Base-by-base conservation (phyloP, 2,797 vertebrate genomes). In the Diplodus sargus region DNA sequence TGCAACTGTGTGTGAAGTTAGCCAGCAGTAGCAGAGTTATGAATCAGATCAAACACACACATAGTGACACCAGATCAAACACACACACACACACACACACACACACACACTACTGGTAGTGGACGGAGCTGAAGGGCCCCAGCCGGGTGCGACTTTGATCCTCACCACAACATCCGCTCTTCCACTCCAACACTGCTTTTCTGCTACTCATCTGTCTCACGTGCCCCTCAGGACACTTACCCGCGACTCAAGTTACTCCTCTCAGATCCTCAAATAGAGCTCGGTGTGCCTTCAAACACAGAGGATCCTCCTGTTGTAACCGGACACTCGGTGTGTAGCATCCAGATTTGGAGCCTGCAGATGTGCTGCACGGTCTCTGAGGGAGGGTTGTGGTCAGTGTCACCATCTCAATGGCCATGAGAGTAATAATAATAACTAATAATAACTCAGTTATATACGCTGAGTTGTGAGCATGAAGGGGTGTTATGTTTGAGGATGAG, bases 111-210 rank as follows among this genome's bases (percentile, higher is more conserved):
- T 59, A 68, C 23, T 66, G 49, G 68, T 52, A n/a, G 72, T 84
- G 84, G 79, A 78, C 84, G 51, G 74, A 84, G 74, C 78, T 82
- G 68, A 84, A 84, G 78, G 79, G 76, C 81, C 73, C 69, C 39
- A 17, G 70, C 85, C 58, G 78, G 77, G 83, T 77, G 74, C 82
- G 84, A 93, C 90, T 93, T 92, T 92, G 89, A 92, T 93, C 89
- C 83, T 80, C 79, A 79, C 83, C 87, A 89, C 87, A 87, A 84
- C 92, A 92, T 94, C 90, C 87, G 60, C 84, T 87, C 78, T 43
- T 70, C 78, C 66, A 58, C 81, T 88, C 78, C 82, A 71, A 47
- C 60, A 5, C 78, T 64, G 51, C 78, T 60, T 76, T 67, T 86
- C 82, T 74, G 79, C 83, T 73, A 8, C 80, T 87, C 69, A 1